phyloP scores from a whole-genome alignment of 2,888 invertebrate species.

The Tachina fera region DNA sequence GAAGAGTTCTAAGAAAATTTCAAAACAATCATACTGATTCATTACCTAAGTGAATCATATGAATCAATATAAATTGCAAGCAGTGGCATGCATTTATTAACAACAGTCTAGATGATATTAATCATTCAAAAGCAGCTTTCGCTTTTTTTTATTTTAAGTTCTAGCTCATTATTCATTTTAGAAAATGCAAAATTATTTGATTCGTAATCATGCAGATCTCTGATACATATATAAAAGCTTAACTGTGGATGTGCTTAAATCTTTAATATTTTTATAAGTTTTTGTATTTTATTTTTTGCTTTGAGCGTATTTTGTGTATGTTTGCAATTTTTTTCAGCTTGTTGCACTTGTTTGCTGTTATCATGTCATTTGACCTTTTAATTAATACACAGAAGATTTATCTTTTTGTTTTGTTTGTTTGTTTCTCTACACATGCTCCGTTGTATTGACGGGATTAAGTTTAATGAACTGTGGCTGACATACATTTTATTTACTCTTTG shows the following conservation, averaged over 20 bases:
- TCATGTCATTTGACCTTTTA: constrained; percentile 57
- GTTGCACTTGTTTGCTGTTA: constrained; percentile 18
- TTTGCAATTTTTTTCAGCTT: not conserved
- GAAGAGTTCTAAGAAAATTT: no score
- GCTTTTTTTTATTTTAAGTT: no score
- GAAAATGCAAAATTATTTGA: no score
- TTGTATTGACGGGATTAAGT: constrained; percentile 52
- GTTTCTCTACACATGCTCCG: constrained; percentile 1
- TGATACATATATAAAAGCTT: constrained; percentile 17
- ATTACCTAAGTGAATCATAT: no score
- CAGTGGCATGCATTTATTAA: no score
- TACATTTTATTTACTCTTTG: constrained; percentile 16
- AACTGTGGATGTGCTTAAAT: constrained; percentile 53
- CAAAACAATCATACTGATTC: no score
- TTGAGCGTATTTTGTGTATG: not conserved
- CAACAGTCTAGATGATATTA: no score
- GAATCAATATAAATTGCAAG: no score
- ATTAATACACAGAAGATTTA: constrained; percentile 22
- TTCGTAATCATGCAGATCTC: no score
- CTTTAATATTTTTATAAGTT: constrained; percentile 23
- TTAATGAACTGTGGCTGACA: constrained; percentile 42
- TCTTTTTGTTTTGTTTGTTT: constrained; percentile 4
- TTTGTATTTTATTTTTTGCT: not conserved
- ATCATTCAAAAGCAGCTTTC: no score
- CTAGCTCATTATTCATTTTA: no score